Conservation (phyloP, 2,113 vertebrate species). For the Thamnophis sirtalis region DNA sequence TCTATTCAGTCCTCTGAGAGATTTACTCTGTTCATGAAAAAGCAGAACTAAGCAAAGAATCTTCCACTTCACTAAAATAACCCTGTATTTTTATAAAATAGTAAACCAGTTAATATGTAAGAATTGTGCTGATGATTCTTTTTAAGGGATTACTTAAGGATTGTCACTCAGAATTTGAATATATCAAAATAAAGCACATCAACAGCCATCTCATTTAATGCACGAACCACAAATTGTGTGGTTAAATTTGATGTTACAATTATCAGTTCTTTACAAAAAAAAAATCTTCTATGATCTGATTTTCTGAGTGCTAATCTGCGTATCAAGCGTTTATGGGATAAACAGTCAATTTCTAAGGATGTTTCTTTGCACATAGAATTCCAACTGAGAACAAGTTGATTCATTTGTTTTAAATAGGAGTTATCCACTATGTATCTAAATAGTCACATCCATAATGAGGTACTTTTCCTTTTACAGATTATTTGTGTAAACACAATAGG, state of each 20-base stretch:
- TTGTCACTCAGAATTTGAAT: neutral
- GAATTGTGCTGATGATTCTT: conserved; percentile 7
- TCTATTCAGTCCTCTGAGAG: conserved; percentile 49
- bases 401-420: neutral
- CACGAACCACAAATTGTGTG: neutral
- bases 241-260: neutral
- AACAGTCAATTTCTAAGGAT: neutral
- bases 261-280: neutral
- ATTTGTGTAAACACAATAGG: neutral
- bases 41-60: conserved; percentile 43
- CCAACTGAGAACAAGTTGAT: neutral
- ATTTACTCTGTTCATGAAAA: conserved; percentile 44
- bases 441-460: neutral
- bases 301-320: neutral
- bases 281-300: neutral
- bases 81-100: conserved; percentile 36
- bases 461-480: neutral
- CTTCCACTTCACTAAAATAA: conserved; percentile 40
- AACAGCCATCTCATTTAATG: conserved; percentile 1
- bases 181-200: neutral
- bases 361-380: neutral
- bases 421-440: neutral
- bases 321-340: neutral
- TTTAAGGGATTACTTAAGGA: neutral
- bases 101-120: conserved; percentile 19